phyloP scores from a whole-genome alignment of 2,113 vertebrate species.

The Cololabis saira region DNA sequence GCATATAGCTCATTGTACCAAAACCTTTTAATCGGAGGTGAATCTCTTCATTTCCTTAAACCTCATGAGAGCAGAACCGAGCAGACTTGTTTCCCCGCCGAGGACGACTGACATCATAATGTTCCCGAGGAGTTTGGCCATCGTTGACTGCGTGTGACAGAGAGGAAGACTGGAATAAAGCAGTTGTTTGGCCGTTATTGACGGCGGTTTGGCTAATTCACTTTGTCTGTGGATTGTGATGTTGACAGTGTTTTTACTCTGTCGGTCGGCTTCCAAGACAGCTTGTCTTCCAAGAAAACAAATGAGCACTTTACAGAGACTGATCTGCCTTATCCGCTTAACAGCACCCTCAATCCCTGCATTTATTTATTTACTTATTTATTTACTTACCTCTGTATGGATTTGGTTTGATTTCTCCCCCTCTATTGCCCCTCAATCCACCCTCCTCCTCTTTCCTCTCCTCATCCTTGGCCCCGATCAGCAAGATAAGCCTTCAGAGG shows the following conservation, averaged over 20 bases:
- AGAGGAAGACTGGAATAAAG: conserved; percentile 15
- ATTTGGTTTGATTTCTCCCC: conserved; percentile 61
- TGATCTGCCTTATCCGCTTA: conserved; percentile 80
- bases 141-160: conserved; percentile 13
- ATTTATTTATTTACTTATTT: conserved; percentile 80
- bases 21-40: background rate
- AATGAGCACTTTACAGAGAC: conserved; percentile 79
- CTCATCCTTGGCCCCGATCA: conserved; percentile 77
- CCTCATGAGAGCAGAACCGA: conserved; percentile 10
- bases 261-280: conserved; percentile 72
- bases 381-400: conserved; percentile 73
- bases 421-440: conserved; percentile 8
- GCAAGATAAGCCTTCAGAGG: conserved; percentile 82
- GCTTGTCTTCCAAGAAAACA: conserved; percentile 79
- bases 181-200: conserved; percentile 48
- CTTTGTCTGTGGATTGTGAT: conserved; percentile 63
- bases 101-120: conserved; percentile 23
- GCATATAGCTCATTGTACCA: background rate
- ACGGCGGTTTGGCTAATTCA: conserved; percentile 67
- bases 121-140: conserved; percentile 6
- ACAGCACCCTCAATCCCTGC: conserved; percentile 70
- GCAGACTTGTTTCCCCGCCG: conserved; percentile 15
- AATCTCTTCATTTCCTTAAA: conserved; percentile 8
- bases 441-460: conserved; percentile 33
- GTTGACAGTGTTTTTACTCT: conserved; percentile 67